Evolutionary conservation across 1,140 invertebrate species (phyloP), one percentile per base, ranked within the genome.

Genomic region (Ylistrum balloti): DNA sequence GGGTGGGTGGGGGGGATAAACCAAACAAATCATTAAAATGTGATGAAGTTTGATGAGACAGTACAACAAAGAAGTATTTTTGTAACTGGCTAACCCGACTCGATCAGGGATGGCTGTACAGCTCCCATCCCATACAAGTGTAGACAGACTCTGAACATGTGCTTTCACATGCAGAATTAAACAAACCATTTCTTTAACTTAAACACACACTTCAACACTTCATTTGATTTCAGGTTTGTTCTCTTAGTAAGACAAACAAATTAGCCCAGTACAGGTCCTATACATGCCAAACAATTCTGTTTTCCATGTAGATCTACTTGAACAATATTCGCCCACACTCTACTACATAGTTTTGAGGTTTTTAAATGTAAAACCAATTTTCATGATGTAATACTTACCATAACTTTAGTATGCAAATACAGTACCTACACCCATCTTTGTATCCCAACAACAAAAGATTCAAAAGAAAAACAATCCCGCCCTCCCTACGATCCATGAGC

Each of bases 191-290:
- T 74, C 56, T 28, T n/a, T 28, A 74, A 74, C 56, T 74, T 74
- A n/a, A 74, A 74, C 56, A 74, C 56, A 74, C 56, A 74, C 56
- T 74, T 74, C 56, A 74, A 74, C 56, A 74, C 56, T 74, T 74
- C 56, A 74, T 74, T 74, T 74, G 56, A 74, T 74, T 74, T 28
- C 56, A 74, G 22, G 5, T 22, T 28, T 74, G 22, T 74, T 28
- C 56, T 74, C 56, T 74, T 74, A 74, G 17, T n/a, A 28, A 74
- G 56, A 74, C n/a, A 74, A 74, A 74, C 56, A 74, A 74, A 74
- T 74, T 38, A 11, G 56, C 17, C 17, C 56, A 0, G 22, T 74
- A n/a, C 56, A 28, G n/a, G 56, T 74, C 9, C 28, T 74, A n/a
- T 74, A 74, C n/a, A 11, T 28, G 22, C n/a, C 17, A n/a, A 74